These are phyloP conservation scores for Antedon bifida DNA, from an alignment of 35 echinoderm and acorn worm genomes.

Conservation along the genomic window DNA sequence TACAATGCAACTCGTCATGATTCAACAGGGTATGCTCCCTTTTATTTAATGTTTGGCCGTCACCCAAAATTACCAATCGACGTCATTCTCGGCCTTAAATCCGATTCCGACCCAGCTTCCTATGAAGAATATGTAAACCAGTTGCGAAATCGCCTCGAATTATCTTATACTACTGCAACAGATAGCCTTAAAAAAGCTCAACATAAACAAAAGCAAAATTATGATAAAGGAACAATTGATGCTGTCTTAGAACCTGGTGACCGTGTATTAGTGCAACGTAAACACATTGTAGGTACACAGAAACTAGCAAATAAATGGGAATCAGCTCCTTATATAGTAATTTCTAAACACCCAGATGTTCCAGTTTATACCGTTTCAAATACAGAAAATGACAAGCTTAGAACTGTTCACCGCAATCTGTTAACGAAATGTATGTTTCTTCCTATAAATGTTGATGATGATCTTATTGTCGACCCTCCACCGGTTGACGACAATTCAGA, in stretches of 20 bases:
- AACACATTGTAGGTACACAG: constrained; percentile 2
- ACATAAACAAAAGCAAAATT: background rate
- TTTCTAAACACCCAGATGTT: constrained; percentile 1
- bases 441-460: too few species aligned
- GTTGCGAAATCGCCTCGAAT: background rate
- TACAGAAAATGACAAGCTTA: too few species aligned
- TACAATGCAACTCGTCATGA: constrained; percentile 16
- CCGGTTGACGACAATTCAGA: background rate
- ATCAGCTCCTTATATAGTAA: background rate
- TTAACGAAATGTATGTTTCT: too few species aligned
- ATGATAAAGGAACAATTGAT: background rate
- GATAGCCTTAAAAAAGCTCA: background rate
- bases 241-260: background rate
- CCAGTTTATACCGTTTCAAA: too few species aligned
- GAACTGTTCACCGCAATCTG: too few species aligned
- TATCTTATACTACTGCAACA: constrained; percentile 9
- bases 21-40: constrained; percentile 34
- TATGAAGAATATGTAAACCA: background rate
- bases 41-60: too few species aligned
- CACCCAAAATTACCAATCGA: background rate
- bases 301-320: constrained; percentile 19
- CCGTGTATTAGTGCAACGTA: constrained; percentile 14
- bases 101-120: background rate
- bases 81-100: background rate
- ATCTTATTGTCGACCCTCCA: background rate